Base-by-base conservation (phyloP, 2,113 vertebrate genomes). In the Hemicordylus capensis region DNA sequence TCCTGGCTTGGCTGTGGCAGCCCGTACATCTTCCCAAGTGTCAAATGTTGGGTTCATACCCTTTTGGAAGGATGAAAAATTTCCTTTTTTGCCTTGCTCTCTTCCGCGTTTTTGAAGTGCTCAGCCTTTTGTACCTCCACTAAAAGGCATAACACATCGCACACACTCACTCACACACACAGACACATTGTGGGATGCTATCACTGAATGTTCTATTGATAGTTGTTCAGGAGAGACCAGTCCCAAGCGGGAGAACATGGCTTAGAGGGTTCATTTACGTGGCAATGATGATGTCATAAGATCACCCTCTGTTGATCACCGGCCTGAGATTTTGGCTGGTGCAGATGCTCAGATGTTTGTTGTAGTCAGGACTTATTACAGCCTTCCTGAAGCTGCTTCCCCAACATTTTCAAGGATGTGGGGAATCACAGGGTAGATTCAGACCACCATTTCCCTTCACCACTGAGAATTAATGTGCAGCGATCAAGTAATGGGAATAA, bases 11-110 rank as follows among this genome's bases (percentile, higher is more conserved):
- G 42, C 84, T 64, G 81, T 80, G 0, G 0, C 81, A 22, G 63
- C 81, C 17, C 10, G 31, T 46, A 89, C 90, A 90, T 87, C 83
- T 54, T 84, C 76, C 7, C 72, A 75, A 61, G 77, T 7, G 83
- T 46, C 14, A 39, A 0, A 63, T 66, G 42, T 90, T 48, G 88
- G 87, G 85, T 83, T 31, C 66, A 80, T 88, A 84, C 81, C 72
- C 87, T 90, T 90, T 64, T 85, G 9, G 54, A 63, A 48, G 70
- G 91, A 87, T 48, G 81, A 69, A 10, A n/a, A n/a, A n/a, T n/a
- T n/a, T 28, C 22, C 44, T 6, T 3, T 11, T 14, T 4, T 6
- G 73, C 4, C 1, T 4, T 34, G 39, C 3, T 34, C 26, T 15
- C 28, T 34, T 37, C 5, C 20, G 39, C 5, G n/a, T n/a, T n/a